A percentile compares a stretch with the other conserved stretches of the same genome.
phyloP scores from a whole-genome alignment of 2,888 invertebrate genomes.

The Axea sp. region DNA sequence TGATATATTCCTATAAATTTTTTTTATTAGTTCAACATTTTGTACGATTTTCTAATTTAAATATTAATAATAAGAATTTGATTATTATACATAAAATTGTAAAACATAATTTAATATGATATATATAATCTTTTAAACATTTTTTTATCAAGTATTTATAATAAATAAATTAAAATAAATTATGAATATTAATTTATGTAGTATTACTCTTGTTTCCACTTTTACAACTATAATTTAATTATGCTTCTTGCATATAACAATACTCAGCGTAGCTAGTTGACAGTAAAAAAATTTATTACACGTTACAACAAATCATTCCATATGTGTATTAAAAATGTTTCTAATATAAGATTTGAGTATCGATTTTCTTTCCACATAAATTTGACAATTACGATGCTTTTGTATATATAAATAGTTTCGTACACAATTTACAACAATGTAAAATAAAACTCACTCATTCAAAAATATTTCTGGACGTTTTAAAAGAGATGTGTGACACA shows the following conservation, averaged over 20 bases:
- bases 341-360: conserved; percentile 33
- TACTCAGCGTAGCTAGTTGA: conserved; percentile 45
- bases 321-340: conserved; percentile 41
- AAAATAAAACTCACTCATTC: conserved; percentile 4
- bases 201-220: conserved; percentile 18
- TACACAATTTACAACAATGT: background rate
- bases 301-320: conserved; percentile 41
- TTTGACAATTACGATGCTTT: conserved; percentile 14
- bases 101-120: background rate
- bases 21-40: conserved; percentile 9
- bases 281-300: conserved; percentile 46
- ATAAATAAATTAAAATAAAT: background rate
- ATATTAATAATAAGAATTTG: background rate
- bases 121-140: background rate
- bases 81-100: background rate
- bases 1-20: too few relatives aligned
- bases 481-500: conserved; percentile 28
- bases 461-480: conserved; percentile 6
- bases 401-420: conserved; percentile 3
- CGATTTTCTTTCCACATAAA: conserved; percentile 11
- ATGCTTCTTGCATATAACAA: conserved; percentile 55
- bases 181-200: conserved; percentile 11
- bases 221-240: conserved; percentile 54
- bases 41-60: conserved; percentile 8
- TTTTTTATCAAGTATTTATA: too few relatives aligned